Conservation (phyloP, 2,113 vertebrate species). For the Ophiodon elongatus region DNA sequence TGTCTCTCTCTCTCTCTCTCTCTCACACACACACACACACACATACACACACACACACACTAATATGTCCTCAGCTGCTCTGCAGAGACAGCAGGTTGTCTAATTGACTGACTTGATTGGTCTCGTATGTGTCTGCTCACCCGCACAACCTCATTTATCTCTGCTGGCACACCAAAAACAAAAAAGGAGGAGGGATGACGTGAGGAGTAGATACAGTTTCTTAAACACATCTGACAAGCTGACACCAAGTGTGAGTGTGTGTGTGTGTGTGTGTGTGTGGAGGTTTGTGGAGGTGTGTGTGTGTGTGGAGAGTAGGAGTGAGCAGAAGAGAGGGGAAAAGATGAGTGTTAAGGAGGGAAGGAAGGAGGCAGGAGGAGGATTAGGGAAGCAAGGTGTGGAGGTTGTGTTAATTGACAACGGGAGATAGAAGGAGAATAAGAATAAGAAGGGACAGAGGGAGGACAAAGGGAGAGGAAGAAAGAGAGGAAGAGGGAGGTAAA, state of each 20-base stretch:
- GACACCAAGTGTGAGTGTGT: not conserved
- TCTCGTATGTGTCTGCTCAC: slow-evolving; percentile 60
- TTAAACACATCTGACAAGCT: slow-evolving; percentile 46
- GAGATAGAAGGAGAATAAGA: not conserved
- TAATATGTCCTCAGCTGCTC: slow-evolving; percentile 49
- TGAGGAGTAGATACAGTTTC: slow-evolving; percentile 37
- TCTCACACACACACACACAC: slow-evolving; percentile 20
- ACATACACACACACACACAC: slow-evolving; percentile 12
- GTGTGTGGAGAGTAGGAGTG: not conserved
- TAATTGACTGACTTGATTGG: slow-evolving; percentile 75
- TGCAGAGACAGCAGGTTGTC: slow-evolving; percentile 65
- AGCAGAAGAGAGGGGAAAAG: not conserved
- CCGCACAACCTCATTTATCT: slow-evolving; percentile 60
- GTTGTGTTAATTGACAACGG: not conserved
- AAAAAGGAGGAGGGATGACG: slow-evolving; percentile 1
- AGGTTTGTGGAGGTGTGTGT: not conserved
- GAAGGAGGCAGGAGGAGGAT: not conserved
- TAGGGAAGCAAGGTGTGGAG: slow-evolving; percentile 1
- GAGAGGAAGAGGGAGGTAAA: not conserved
- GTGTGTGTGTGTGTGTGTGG: not conserved
- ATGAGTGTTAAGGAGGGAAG: not conserved
- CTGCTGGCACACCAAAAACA: slow-evolving; percentile 9
- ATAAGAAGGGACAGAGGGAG: not conserved
- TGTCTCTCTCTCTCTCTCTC: not conserved
- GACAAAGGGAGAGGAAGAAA: slow-evolving; percentile 18